These are phyloP conservation scores for Idaea dimidiata DNA, from an alignment of 2,888 invertebrate species.

Conservation along the genomic window DNA sequence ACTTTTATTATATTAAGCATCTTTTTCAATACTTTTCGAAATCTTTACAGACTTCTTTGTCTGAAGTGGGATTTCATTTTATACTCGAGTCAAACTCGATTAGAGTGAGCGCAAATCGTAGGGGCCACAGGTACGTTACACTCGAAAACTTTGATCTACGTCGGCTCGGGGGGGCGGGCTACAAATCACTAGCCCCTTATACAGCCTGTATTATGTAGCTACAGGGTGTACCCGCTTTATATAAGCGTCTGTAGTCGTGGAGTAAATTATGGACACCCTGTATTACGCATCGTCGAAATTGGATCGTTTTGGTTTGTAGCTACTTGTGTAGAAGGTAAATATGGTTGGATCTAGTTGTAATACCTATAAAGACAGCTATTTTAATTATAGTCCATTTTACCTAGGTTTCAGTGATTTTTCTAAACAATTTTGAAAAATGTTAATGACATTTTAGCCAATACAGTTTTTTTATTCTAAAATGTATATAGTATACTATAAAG, in stretches of 20 bases:
- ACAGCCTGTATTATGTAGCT: conserved; percentile 8
- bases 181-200: conserved; percentile 47
- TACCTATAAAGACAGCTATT: no score
- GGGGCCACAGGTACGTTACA: conserved; percentile 35
- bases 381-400: no score
- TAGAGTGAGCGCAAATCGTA: conserved; percentile 23
- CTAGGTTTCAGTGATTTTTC: no score
- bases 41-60: no score
- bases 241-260: conserved; percentile 4
- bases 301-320: conserved; percentile 16
- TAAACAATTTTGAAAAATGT: no score
- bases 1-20: no score
- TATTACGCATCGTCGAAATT: conserved; percentile 24
- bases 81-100: conserved; percentile 11
- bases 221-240: background rate
- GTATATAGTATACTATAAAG: no score
- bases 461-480: no score
- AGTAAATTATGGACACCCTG: conserved; percentile 38
- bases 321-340: conserved; percentile 6
- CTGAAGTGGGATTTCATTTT: no score
- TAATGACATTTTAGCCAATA: no score
- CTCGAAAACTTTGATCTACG: conserved; percentile 41
- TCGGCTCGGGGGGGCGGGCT: conserved; percentile 28
- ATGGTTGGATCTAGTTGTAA: background rate
- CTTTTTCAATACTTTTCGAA: no score